Evolutionary conservation across 2,888 invertebrate species (phyloP).

Genomic region (Lycocerus yunnanus): DNA sequence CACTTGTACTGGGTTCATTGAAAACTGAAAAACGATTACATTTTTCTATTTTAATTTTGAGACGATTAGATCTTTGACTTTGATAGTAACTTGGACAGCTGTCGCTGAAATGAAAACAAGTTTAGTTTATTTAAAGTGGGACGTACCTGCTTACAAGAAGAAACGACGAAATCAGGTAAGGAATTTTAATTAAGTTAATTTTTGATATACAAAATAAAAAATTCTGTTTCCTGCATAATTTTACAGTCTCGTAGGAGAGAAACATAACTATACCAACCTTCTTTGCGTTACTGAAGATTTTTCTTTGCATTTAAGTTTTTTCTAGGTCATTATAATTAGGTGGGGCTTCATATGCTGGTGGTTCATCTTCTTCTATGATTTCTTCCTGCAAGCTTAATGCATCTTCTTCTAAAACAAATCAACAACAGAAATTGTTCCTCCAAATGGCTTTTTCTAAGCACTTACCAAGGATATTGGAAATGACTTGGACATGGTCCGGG

Average conservation of each 20-base stretch:
- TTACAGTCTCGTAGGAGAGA: no score
- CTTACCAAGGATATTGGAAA: constrained; percentile 66
- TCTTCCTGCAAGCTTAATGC: constrained; percentile 51
- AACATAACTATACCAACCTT: background rate
- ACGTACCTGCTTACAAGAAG: no score
- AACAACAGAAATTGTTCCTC: constrained; percentile 7
- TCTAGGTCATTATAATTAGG: constrained; percentile 74
- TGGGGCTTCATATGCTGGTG: constrained; percentile 72
- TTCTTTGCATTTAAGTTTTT: constrained; percentile 12
- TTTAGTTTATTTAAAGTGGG: background rate
- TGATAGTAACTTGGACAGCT: background rate
- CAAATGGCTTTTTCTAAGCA: constrained; percentile 22
- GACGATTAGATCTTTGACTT: background rate
- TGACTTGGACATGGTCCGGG: constrained; percentile 70
- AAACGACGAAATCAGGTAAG: no score
- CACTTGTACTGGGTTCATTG: background rate
- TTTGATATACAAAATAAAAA: no score
- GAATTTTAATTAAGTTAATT: no score
- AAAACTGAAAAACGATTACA: background rate
- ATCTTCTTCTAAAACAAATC: constrained; percentile 43
- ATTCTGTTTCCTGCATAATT: no score
- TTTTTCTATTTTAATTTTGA: background rate
- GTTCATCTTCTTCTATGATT: constrained; percentile 63
- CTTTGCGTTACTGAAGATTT: background rate
- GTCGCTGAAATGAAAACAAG: background rate